These are phyloP conservation scores for Corythaeola cristata DNA, from an alignment of 2,113 vertebrate genomes.

Conservation along the genomic window DNA sequence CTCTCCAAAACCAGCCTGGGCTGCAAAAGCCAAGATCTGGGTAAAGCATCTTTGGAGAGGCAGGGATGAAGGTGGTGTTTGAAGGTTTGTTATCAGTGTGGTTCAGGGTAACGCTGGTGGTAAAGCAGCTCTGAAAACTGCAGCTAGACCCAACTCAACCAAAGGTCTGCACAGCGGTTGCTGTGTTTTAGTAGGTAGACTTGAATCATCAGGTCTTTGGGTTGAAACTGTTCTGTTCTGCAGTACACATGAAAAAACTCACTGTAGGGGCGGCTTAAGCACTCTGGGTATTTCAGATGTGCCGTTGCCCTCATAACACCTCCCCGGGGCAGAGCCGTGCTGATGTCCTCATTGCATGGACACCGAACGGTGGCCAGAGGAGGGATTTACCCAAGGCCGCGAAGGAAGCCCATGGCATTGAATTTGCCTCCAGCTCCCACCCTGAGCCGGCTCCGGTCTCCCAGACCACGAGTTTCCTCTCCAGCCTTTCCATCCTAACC, in stretches of 20 bases:
- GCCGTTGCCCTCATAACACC: not conserved
- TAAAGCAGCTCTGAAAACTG: not conserved
- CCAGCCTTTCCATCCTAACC: not conserved
- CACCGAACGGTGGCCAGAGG: fast-evolving
- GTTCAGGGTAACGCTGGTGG: not conserved
- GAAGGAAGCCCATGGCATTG: not conserved
- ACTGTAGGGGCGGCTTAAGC: not conserved
- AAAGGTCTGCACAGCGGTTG: not conserved
- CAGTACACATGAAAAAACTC: not conserved
- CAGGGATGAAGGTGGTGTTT: not conserved
- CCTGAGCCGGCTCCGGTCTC: not conserved
- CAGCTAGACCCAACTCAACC: not conserved
- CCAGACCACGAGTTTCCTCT: not conserved
- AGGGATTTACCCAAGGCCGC: not conserved
- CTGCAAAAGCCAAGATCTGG: not conserved
- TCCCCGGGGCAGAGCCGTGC: fast-evolving
- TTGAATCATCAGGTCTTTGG: not conserved
- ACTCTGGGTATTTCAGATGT: not conserved
- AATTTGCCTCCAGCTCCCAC: not conserved
- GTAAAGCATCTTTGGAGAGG: fast-evolving
- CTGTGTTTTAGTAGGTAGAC: not conserved
- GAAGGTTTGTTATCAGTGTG: not conserved
- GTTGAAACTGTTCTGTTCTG: not conserved
- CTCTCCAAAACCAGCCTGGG: not conserved
- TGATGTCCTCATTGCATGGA: fast-evolving